These are phyloP conservation scores for Drosophila pseudotakahashii DNA, from an alignment of 2,888 invertebrate species.

Conservation along the genomic window DNA sequence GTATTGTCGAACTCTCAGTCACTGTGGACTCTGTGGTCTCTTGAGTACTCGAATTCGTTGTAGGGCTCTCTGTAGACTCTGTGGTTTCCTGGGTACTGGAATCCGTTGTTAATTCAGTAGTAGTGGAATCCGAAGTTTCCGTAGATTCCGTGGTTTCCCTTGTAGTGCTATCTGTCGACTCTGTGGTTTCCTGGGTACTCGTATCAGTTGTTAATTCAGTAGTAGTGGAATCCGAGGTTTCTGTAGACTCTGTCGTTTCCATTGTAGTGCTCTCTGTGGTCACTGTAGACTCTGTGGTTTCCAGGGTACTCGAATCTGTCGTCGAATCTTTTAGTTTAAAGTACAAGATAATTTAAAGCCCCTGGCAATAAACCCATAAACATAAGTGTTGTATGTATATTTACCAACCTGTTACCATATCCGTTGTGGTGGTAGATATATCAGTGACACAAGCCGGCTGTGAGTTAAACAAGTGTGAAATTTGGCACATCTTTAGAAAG, in stretches of 20 bases:
- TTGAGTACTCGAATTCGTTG: neutral
- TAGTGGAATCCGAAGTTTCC: neutral
- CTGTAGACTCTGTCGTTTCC: neutral
- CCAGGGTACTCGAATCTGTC: conserved; percentile 14
- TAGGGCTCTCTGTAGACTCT: neutral
- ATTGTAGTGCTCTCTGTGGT: neutral
- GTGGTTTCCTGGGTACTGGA: neutral
- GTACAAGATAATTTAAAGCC: neutral
- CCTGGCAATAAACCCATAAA: conserved; percentile 7
- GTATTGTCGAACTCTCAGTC: neutral
- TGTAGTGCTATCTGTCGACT: neutral
- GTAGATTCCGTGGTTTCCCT: neutral
- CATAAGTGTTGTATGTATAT: conserved; percentile 6
- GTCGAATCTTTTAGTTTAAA: conserved; percentile 3
- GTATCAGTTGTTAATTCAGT: neutral
- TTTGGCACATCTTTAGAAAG: neutral
- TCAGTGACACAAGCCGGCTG: conserved; percentile 32
- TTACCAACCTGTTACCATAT: conserved; percentile 29
- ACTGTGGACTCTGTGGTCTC: neutral
- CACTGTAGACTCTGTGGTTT: neutral
- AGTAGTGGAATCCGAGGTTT: conserved; percentile 16
- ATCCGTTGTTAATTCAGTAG: neutral
- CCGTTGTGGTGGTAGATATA: conserved; percentile 18
- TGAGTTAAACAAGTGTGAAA: conserved; percentile 5
- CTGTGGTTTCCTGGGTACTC: neutral